Evolutionary conservation across 2,888 invertebrate genomes (phyloP), one percentile per base, ranked within the genome.

Genomic region (Alitta virens): DNA sequence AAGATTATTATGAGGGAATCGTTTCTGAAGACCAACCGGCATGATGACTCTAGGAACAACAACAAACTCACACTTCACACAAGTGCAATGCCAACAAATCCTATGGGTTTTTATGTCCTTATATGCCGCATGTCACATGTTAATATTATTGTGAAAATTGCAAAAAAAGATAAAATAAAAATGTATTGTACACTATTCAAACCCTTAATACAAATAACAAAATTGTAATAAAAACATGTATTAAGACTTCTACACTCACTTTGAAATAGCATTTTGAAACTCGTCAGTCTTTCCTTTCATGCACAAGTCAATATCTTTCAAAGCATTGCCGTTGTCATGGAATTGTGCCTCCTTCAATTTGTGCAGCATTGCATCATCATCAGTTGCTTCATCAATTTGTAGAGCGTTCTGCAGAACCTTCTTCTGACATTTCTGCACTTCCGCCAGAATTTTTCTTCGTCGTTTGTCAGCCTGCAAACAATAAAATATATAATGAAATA

Each of bases 1-100:
- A n/a, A 99, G 86, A 83, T 96, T 96, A 81, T 99, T 99, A 21
- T 88, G 83, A 0, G 99, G 98, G 78, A 99, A 99, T 72, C 89
- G 88, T 67, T 89, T 88, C 7, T 93, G 83, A 49, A 99, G 85
- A 1, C 97, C 97, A 63, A 86, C 71, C 0, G 92, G 91, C 63
- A 97, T 85, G 77, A 94, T 33, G 33, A 33, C 33, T 12, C 33
- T 33, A n/a, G n/a, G n/a, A n/a, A n/a, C n/a, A n/a, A n/a, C n/a
- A n/a, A n/a, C n/a, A n/a, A n/a, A n/a, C n/a, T n/a, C n/a, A n/a
- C n/a, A n/a, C n/a, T n/a, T n/a, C n/a, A n/a, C n/a, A n/a, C n/a
- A n/a, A n/a, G n/a, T n/a, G n/a, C n/a, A n/a, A n/a, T n/a, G n/a
- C n/a, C n/a, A n/a, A n/a, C n/a, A n/a, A n/a, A n/a, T n/a, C n/a